Base-by-base conservation (phyloP, 2,113 vertebrate genomes). In the Ciconia stormi region DNA sequence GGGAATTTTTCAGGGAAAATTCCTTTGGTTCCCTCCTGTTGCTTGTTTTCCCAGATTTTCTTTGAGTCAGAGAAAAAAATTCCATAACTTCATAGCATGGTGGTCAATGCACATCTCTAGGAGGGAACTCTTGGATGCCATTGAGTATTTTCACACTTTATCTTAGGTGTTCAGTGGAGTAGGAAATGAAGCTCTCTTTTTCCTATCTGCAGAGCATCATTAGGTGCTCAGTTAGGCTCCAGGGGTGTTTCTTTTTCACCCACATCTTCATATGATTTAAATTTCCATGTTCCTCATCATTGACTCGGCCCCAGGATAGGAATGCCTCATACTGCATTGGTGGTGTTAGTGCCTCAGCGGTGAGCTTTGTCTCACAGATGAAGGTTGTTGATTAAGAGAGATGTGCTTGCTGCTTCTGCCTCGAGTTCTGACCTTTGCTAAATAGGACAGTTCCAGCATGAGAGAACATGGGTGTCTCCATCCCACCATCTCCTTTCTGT, bases 291-390 rank as follows among this genome's bases (percentile, higher is more conserved):
- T 91, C 26, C 18, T 84, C 20, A 12, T 20, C 36, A 7, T 47
- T 0, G 0, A 6, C 16, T n/a, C 38, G 72, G 20, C 26, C 8
- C 8, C 26, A 53, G 74, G 14, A n/a, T 19, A 67, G 20, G 11
- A 56, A 62, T 26, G 16, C 4, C 22, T 89, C 17, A 26, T 15
- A 40, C 42, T 73, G 22, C 16, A 6, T 7, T 80, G 44, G 25
- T 44, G 8, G 17, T 46, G 32, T 2, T 23, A 30, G 29, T n/a
- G 36, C 7, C 46, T 74, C 26, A 22, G 30, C 29, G 13, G 17
- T 34, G 67, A 94, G 26, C 42, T 70, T 88, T 34, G 22, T 4
- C 23, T 63, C 2, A 0, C 53, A 20, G 10, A 9, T 74, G 49
- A 65, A 70, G 4, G 12, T 9, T 50, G 25, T 27, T 81, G 11